phyloP scores from a whole-genome alignment of 2,888 invertebrate species.

The Gandaritis pyraliata region DNA sequence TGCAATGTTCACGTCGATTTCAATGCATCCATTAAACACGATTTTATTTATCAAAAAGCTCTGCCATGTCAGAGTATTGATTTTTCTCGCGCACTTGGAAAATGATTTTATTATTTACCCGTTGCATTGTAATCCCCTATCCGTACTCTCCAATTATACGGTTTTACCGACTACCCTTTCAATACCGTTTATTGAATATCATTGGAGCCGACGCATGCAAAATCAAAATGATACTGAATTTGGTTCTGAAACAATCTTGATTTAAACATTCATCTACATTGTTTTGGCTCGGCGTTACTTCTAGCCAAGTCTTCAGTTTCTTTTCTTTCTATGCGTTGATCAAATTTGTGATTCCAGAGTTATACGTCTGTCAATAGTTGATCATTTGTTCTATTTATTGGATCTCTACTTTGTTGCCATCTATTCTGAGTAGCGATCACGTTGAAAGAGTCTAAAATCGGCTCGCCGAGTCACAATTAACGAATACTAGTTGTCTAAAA shows the following conservation, averaged over 20 bases:
- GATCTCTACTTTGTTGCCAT: conserved; percentile 2
- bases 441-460: not conserved
- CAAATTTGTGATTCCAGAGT: too few relatives aligned
- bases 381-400: not conserved
- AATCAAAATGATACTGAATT: conserved; percentile 11
- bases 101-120: conserved; percentile 5
- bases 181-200: conserved; percentile 6
- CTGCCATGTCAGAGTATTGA: conserved; percentile 17
- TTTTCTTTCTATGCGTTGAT: too few relatives aligned
- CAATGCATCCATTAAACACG: too few relatives aligned
- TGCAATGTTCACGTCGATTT: not conserved
- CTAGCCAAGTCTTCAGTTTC: too few relatives aligned
- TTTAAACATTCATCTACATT: too few relatives aligned
- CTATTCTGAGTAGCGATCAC: not conserved
- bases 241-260: not conserved
- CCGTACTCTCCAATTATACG: conserved; percentile 10
- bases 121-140: conserved; percentile 10
- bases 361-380: not conserved
- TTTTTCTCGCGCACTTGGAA: conserved; percentile 8
- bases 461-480: conserved; percentile 2
- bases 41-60: not conserved
- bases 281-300: too few relatives aligned
- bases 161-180: conserved; percentile 7
- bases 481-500: conserved; percentile 6
- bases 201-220: not conserved